Evolutionary conservation across 2,888 invertebrate genomes (phyloP).

Genomic region (Trachelus troglodyta): DNA sequence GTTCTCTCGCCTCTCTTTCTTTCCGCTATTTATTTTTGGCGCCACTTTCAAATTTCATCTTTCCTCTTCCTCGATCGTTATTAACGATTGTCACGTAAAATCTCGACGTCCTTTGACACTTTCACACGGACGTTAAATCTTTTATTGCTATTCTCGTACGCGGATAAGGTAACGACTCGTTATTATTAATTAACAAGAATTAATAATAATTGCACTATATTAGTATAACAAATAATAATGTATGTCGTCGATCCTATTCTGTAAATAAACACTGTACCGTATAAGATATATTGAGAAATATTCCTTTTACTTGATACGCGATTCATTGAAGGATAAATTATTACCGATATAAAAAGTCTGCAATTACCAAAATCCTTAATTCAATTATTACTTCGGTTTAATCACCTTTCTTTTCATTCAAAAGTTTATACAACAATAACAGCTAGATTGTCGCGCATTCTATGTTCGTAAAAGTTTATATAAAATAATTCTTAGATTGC

Average conservation of each 20-base stretch:
- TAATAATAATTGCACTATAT: constrained; percentile 61
- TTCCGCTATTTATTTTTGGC: neutral
- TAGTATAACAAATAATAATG: constrained; percentile 57
- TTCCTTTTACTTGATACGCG: neutral
- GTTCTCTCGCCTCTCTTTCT: neutral
- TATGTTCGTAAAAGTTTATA: neutral
- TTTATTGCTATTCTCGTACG: constrained; percentile 25
- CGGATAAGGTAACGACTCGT: constrained; percentile 37
- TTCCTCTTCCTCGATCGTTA: no score
- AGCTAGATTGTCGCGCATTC: neutral
- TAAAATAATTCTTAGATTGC: neutral
- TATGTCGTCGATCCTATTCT: constrained; percentile 65
- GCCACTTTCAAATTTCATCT: neutral
- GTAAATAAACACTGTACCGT: constrained; percentile 65
- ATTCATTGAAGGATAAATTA: neutral
- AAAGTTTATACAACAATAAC: neutral
- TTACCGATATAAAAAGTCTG: neutral
- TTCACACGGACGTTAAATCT: neutral
- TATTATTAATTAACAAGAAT: constrained; percentile 59
- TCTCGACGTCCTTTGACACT: neutral
- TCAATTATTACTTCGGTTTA: neutral
- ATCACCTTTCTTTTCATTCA: no score
- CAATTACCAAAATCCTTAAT: neutral
- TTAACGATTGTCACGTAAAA: neutral
- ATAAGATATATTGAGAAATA: constrained; percentile 38